Conservation (phyloP, 2,797 vertebrate genomes). For the Thripadectes ignobilis region DNA sequence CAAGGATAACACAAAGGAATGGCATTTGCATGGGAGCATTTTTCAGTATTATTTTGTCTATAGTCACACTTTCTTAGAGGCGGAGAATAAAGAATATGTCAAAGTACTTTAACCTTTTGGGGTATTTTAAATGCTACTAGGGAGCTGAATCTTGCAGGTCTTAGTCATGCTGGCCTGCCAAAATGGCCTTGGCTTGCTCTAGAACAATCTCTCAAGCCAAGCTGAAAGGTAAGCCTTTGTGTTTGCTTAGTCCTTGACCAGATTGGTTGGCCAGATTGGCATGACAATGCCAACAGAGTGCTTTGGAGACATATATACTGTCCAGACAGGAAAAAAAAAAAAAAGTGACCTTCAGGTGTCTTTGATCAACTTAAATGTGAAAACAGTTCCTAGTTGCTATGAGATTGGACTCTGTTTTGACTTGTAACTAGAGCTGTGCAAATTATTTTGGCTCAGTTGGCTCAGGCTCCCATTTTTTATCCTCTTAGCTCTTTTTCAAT, state of each 20-base stretch:
- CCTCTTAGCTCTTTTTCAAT: background rate
- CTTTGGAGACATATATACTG: conserved; percentile 62
- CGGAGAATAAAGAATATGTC: background rate
- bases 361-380: conserved; percentile 60
- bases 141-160: background rate
- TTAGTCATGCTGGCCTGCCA: background rate
- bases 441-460: background rate
- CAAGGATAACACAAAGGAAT: background rate
- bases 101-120: background rate
- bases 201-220: conserved; percentile 52
- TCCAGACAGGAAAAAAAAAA: background rate
- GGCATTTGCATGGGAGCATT: background rate
- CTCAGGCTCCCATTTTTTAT: background rate
- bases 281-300: conserved; percentile 33
- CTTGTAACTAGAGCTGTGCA: conserved; percentile 51
- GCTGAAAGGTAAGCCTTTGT: conserved; percentile 50
- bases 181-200: conserved; percentile 26
- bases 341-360: conserved; percentile 9
- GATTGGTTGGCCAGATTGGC: conserved; percentile 8
- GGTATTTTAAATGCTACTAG: background rate
- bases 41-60: background rate
- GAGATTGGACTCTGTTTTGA: conserved; percentile 51
- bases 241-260: conserved; percentile 22
- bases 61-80: background rate
- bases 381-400: conserved; percentile 65